phyloP scores from a whole-genome alignment of 2,113 vertebrate genomes.

The Pyrgilauda ruficollis region DNA sequence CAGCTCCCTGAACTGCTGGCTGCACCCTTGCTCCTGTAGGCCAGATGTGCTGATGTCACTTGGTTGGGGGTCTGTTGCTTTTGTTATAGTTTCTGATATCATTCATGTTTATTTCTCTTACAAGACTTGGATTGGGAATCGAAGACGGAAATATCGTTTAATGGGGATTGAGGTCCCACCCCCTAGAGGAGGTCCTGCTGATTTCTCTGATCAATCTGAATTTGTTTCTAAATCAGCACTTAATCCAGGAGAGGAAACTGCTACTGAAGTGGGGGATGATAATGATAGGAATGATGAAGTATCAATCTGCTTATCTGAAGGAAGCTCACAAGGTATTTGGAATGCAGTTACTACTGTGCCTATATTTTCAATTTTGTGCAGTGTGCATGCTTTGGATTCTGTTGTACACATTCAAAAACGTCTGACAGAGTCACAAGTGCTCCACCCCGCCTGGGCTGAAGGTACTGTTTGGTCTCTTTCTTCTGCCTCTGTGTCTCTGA shows the following conservation, averaged over 20 bases:
- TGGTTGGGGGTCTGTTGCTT: constrained; percentile 43
- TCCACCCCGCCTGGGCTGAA: not conserved
- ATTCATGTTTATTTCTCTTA: constrained; percentile 69
- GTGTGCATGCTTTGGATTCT: constrained; percentile 55
- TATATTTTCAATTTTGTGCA: constrained; percentile 19
- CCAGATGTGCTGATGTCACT: not conserved
- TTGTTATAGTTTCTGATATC: constrained; percentile 45
- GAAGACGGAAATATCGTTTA: constrained; percentile 95
- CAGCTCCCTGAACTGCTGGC: not conserved
- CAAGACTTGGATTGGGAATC: constrained; percentile 99
- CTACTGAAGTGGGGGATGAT: constrained; percentile 84
- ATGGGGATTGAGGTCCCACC: constrained; percentile 98
- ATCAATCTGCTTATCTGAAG: constrained; percentile 91
- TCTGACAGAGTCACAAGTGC: not conserved
- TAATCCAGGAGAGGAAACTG: constrained; percentile 80
- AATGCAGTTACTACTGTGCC: constrained; percentile 26
- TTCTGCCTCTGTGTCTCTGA: not conserved
- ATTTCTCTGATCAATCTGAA: constrained; percentile 85
- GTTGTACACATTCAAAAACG: not conserved
- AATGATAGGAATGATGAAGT: constrained; percentile 87
- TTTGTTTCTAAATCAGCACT: constrained; percentile 78
- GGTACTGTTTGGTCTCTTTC: not conserved
- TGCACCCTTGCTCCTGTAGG: not conserved
- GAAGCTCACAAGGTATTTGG: constrained; percentile 83
- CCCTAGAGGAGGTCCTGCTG: constrained; percentile 91